Evolutionary conservation across 2,797 vertebrate genomes (phyloP).

Genomic region (Ctenopoma multispine): DNA sequence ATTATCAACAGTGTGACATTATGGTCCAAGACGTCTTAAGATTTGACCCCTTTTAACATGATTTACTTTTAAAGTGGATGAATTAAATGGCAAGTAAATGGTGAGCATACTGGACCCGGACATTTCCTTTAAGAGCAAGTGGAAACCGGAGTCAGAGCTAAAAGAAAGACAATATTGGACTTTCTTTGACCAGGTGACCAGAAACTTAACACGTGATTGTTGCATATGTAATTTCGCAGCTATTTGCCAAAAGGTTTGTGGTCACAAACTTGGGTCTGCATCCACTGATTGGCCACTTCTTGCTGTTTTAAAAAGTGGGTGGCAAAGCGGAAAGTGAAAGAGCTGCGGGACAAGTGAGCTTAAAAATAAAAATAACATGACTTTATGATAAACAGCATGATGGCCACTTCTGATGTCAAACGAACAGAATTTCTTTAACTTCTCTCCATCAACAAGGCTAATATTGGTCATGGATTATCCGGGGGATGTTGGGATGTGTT

Average conservation of each 20-base stretch:
- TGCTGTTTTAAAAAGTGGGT: neutral
- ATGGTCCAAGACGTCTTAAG: constrained; percentile 21
- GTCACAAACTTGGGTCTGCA: neutral
- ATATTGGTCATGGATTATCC: constrained; percentile 62
- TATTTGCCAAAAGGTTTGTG: neutral
- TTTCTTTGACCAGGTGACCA: neutral
- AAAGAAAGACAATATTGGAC: neutral
- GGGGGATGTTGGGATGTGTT: constrained; percentile 74
- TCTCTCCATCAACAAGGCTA: constrained; percentile 50
- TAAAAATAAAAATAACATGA: neutral
- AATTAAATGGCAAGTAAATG: neutral
- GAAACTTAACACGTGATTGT: neutral
- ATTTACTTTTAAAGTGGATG: neutral
- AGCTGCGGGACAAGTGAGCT: neutral
- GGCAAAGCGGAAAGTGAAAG: neutral
- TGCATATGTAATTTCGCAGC: neutral
- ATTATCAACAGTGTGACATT: constrained; percentile 32
- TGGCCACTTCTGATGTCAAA: constrained; percentile 15
- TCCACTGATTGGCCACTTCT: neutral
- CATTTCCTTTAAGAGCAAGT: neutral
- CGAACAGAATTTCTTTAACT: constrained; percentile 40
- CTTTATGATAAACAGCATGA: constrained; percentile 19
- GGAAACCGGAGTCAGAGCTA: neutral
- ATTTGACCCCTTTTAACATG: constrained; percentile 7
- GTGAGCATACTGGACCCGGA: neutral